Base-by-base conservation (phyloP, 2,797 vertebrate genomes). In the Lateolabrax maculatus region DNA sequence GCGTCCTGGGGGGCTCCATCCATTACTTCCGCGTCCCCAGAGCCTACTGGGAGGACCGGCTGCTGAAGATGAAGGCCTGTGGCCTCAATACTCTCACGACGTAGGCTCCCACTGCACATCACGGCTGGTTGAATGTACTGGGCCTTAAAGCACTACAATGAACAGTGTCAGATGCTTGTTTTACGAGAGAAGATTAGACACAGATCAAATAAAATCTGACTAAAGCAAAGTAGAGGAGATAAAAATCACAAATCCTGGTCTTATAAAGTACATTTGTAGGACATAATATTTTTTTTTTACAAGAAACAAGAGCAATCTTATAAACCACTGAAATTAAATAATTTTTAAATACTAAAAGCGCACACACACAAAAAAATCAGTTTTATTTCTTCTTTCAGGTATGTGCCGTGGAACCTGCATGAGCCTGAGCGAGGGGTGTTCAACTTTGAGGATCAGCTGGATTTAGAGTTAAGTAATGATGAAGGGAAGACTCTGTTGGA, bases 331-430 rank as follows among this genome's bases (percentile, higher is more conserved):
- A 25, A 27, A 25, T 15, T 5, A 1, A 41, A 41, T 18, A 11
- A 0, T 0, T 43, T 23, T 25, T 2, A 58, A 37, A 39, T 11
- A n/a, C 0, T 34, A 9, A 67, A 43, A n/a, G 1, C n/a, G n/a
- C n/a, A n/a, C n/a, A n/a, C 12, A 69, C 21, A 61, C 2, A 8
- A 12, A 53, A n/a, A 29, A 44, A 10, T 16, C 6, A 2, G 1
- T 4, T 51, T 10, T n/a, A 4, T 61, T 44, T 41, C 0, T 16
- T 39, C 29, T 75, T 88, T n/a, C 89, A 98, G 98, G 63, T 99
- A 98, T 0, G 95, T 99, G 25, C 96, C 97, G 0, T 98, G 97
- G 98, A 98, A 98, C 90, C 94, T 98, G 39, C 98, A 99, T 1
- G 97, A 98, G 37, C 95, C 94, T 5, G 90, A 95, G 72, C 94